Base-by-base conservation (phyloP, 92 coral and sea anemone species). In the Galaxea fascicularis region DNA sequence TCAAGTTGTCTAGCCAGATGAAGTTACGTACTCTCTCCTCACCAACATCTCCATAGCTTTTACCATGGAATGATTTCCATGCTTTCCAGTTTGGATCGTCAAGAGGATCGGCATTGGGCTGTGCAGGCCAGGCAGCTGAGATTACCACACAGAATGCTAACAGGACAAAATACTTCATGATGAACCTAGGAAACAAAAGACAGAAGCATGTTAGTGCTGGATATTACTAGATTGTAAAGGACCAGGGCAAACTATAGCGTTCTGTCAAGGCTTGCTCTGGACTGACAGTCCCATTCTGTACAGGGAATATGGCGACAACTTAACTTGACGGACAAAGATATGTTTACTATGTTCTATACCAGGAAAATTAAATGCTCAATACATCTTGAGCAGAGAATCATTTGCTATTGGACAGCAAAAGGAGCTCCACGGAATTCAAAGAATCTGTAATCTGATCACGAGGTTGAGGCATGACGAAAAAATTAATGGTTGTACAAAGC, bases 1-100 rank as follows among this genome's bases (percentile, higher is more conserved):
- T 94, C 20, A 95, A 64, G 87, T 95, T 95, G 80, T 85, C 95
- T 71, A 92, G 90, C 98, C 98, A 95, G 30, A 95, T 89, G 74
- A 92, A 82, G 67, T 94, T 93, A 41, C 98, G 89, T 21, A 94
- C 53, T 87, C 84, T 90, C 73, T 95, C 98, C 85, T 95, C 98
- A 13, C 81, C 86, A 20, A 59, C 52, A 27, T 78, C 85, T 12
- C 51, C 83, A 54, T 95, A 95, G 51, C 44, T 65, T 77, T 95
- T 95, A 35, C 88, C 88, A 56, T 94, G 93, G 58, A 92, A 85
- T 10, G 83, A 72, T 65, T 95, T 95, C 98, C 98, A 95, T 3
- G 91, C 93, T 46, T 85, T 86, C 98, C 98, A 95, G 85, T 85
- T 89, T 1, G 97, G 89, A 63, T 95, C 94, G 22, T 85, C 30